Conservation (phyloP, 2,113 vertebrate genomes). For the Deroptyus accipitrinus region DNA sequence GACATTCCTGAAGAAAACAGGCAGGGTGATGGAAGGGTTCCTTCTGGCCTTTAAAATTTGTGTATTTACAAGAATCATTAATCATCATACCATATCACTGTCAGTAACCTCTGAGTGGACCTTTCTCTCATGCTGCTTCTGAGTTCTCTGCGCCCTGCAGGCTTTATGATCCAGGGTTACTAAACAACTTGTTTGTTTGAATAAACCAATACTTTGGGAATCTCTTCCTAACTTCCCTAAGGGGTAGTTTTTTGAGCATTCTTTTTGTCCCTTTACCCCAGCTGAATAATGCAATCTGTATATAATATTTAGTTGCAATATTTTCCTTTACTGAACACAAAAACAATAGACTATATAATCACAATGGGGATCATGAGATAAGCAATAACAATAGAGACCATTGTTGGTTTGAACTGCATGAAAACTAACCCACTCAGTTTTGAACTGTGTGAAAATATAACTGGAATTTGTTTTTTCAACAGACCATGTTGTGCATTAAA, state of each 20-base stretch:
- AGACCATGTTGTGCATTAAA: neutral
- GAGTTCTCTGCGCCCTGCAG: neutral
- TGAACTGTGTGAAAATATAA: neutral
- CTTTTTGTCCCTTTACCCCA: neutral
- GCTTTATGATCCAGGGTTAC: neutral
- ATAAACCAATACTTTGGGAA: neutral
- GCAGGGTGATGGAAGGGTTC: fast-evolving
- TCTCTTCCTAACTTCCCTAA: neutral
- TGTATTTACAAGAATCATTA: neutral
- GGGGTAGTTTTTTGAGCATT: neutral
- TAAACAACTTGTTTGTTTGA: neutral
- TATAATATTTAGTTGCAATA: neutral
- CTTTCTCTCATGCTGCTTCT: neutral
- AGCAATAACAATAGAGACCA: neutral
- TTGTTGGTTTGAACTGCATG: neutral
- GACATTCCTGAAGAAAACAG: neutral
- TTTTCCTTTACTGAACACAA: neutral
- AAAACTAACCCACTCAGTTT: neutral
- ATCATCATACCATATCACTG: neutral
- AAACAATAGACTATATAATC: neutral
- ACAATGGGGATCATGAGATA: neutral
- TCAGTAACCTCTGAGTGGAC: neutral
- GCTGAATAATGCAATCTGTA: neutral
- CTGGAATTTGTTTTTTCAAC: neutral
- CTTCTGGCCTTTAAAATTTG: neutral